Percentiles rank a stretch among this genome's conserved stretches.
These are phyloP conservation scores for Hypocryptadius cinnamomeus DNA, from an alignment of 2,113 vertebrate genomes.

Conservation along the genomic window DNA sequence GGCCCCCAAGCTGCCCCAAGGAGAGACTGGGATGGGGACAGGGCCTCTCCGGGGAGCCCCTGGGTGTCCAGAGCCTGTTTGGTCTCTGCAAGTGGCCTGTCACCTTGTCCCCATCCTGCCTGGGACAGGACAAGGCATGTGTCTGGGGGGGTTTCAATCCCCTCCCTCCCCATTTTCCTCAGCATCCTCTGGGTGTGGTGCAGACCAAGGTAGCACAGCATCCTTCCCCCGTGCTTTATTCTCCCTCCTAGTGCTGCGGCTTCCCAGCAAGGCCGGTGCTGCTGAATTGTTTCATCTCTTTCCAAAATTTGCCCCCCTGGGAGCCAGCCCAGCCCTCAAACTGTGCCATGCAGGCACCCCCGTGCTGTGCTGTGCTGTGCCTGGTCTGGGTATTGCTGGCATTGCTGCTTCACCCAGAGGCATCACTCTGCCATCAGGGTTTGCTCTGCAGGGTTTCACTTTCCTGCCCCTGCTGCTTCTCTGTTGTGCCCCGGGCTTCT, in stretches of 20 bases:
- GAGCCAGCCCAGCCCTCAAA: background rate
- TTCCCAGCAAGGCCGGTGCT: accelerated
- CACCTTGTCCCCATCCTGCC: background rate
- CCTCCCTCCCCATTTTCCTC: background rate
- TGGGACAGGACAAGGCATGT: background rate
- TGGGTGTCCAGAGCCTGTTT: background rate
- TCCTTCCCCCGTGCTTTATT: background rate
- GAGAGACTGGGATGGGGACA: no score
- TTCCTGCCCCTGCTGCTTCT: background rate
- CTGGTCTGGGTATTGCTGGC: accelerated
- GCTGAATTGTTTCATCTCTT: background rate
- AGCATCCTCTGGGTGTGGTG: background rate
- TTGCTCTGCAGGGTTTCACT: background rate
- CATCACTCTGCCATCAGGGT: background rate
- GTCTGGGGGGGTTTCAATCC: background rate
- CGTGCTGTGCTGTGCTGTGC: background rate
- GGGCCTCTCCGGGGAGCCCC: background rate
- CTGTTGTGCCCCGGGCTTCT: background rate
- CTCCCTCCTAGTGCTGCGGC: background rate
- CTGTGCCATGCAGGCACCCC: background rate
- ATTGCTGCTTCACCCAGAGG: background rate
- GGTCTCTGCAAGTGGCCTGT: background rate
- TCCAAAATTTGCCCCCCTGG: background rate
- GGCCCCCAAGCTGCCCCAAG: background rate
- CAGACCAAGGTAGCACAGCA: background rate